These are phyloP conservation scores for Drosophila arizonae DNA, from an alignment of 1,140 invertebrate species.

Conservation along the genomic window DNA sequence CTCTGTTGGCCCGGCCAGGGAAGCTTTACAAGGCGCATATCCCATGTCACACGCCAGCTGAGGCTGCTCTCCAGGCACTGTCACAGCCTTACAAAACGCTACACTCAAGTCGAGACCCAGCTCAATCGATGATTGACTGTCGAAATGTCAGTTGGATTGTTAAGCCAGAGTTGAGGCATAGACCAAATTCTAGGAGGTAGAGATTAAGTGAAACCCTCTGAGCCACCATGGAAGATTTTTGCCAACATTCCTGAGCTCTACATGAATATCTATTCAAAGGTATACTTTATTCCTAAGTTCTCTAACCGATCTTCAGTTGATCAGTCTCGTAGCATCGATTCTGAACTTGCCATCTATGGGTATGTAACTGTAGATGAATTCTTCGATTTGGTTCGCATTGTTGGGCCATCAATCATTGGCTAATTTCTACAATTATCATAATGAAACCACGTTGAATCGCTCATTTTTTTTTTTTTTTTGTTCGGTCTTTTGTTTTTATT, in stretches of 20 bases:
- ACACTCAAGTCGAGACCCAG: neutral
- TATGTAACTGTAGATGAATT: constrained; percentile 3
- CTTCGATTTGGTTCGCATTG: neutral
- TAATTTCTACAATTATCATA: constrained; percentile 56
- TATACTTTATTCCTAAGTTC: no score
- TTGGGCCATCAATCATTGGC: constrained; percentile 24
- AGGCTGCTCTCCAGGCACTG: constrained; percentile 6
- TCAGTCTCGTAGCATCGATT: no score
- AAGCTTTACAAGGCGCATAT: constrained; percentile 74
- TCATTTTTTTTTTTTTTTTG: constrained; percentile 21
- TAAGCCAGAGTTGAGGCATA: no score
- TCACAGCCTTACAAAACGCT: neutral
- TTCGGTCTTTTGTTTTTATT: constrained; percentile 11
- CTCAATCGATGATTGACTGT: neutral
- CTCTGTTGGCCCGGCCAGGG: constrained; percentile 24
- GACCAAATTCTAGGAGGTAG: no score
- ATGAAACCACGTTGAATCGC: constrained; percentile 37
- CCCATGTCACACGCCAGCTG: constrained; percentile 49
- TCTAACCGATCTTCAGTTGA: no score
- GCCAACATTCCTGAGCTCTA: no score
- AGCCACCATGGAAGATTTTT: no score
- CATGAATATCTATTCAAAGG: no score
- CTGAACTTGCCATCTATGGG: no score
- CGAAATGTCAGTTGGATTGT: neutral
- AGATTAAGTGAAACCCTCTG: no score